Conservation (phyloP, 2,888 invertebrate species). For the Drosophila macrospina region DNA sequence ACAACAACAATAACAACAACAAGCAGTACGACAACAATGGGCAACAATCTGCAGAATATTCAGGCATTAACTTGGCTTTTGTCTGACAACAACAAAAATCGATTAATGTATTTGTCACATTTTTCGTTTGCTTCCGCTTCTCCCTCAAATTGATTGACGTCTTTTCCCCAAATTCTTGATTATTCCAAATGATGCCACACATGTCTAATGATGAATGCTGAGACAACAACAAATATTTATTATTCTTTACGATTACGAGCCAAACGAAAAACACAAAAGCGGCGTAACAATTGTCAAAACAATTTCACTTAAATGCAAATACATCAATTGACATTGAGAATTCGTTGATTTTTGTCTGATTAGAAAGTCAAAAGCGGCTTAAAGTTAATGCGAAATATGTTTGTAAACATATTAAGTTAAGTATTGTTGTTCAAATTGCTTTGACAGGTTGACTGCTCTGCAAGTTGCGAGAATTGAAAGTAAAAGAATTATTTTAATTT, state of each 20-base stretch:
- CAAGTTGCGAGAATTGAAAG: too few relatives aligned
- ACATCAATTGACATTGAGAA: slow-evolving; percentile 8
- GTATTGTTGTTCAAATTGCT: too few relatives aligned
- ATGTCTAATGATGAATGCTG: too few relatives aligned
- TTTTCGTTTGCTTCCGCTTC: slow-evolving; percentile 8
- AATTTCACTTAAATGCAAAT: not conserved
- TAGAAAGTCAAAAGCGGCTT: not conserved
- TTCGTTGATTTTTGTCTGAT: not conserved
- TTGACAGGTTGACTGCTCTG: too few relatives aligned
- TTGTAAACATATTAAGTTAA: not conserved
- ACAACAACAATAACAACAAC: slow-evolving; percentile 3
- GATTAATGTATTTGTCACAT: slow-evolving; percentile 39
- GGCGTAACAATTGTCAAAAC: not conserved
- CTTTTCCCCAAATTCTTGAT: slow-evolving; percentile 10
- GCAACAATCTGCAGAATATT: slow-evolving; percentile 20
- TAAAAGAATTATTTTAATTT: too few relatives aligned
- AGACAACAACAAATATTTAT: slow-evolving; percentile 33
- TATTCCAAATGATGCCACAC: slow-evolving; percentile 38
- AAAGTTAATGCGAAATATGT: not conserved
- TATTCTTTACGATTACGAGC: slow-evolving; percentile 14
- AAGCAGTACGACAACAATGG: not conserved
- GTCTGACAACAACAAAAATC: slow-evolving; percentile 50
- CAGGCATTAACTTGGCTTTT: slow-evolving; percentile 31
- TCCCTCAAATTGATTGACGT: slow-evolving; percentile 14
- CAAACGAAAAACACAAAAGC: not conserved